A percentile compares a stretch with the other conserved stretches of the same genome.
Conservation (phyloP, 2,113 vertebrate genomes). For the Fregata magnificens region DNA sequence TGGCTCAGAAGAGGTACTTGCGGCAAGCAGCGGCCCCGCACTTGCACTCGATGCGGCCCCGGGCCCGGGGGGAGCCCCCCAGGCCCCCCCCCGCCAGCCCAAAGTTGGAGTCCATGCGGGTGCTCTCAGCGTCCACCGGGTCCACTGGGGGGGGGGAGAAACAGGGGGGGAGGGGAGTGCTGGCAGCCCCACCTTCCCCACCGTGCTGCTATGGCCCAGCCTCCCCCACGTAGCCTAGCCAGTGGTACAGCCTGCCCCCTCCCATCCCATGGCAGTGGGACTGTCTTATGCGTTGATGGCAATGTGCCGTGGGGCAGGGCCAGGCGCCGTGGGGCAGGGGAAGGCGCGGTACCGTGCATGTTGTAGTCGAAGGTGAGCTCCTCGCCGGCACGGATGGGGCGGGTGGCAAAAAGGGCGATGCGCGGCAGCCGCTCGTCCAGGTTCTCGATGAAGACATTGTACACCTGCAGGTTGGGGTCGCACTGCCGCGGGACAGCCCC, state of each 20-base stretch:
- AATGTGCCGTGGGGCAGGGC: no score
- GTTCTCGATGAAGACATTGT: conserved; percentile 93
- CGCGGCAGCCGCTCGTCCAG: conserved; percentile 88
- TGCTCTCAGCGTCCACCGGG: conserved; percentile 87
- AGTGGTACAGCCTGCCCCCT: not conserved
- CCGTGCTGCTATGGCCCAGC: no score
- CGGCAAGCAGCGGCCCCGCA: conserved; percentile 84
- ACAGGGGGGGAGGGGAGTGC: not conserved
- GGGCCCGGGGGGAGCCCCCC: conserved; percentile 82
- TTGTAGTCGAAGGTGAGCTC: conserved; percentile 97
- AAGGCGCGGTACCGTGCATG: conserved; percentile 87
- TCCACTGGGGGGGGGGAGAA: conserved; percentile 74
- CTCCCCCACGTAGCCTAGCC: not conserved
- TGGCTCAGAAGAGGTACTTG: conserved; percentile 84
- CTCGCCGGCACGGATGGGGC: conserved; percentile 84
- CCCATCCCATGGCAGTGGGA: no score
- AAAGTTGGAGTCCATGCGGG: conserved; percentile 89
- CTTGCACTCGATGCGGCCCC: conserved; percentile 85
- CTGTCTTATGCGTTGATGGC: no score
- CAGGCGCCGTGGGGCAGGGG: not conserved
- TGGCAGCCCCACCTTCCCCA: not conserved
- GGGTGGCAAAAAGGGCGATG: conserved; percentile 88
- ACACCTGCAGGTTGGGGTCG: conserved; percentile 91
- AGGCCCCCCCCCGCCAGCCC: conserved; percentile 77
- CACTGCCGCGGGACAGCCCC: conserved; percentile 67